A percentile compares a stretch with the other conserved stretches of the same genome.
Conservation (phyloP, 2,888 invertebrate species). For the Keiferia lycopersicella region DNA sequence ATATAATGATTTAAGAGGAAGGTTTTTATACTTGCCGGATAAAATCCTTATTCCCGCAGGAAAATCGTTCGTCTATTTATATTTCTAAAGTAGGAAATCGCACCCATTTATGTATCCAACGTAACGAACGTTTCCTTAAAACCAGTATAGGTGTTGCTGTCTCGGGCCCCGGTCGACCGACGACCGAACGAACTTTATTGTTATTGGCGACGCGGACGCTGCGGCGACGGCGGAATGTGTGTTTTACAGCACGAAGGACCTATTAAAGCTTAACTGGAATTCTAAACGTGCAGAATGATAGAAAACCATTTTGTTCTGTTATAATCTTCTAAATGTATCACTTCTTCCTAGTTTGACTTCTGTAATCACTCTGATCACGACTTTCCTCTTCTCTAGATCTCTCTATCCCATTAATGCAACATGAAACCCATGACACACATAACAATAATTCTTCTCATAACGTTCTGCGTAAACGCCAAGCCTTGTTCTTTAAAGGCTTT, state of each 20-base stretch:
- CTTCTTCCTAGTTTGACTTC: too few relatives aligned
- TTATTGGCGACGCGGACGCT: conserved; percentile 35
- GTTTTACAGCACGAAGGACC: conserved; percentile 26
- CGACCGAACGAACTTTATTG: conserved; percentile 17
- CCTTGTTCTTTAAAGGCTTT: conserved; percentile 13
- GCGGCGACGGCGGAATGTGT: conserved; percentile 34
- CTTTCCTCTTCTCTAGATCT: too few relatives aligned
- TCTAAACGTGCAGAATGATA: conserved; percentile 13
- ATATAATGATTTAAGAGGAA: too few relatives aligned
- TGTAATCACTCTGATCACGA: too few relatives aligned
- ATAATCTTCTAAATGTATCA: too few relatives aligned
- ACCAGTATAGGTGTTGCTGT: conserved; percentile 5
- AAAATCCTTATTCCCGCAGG: too few relatives aligned
- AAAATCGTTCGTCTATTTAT: neutral
- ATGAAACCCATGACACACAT: neutral
- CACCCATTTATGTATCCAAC: conserved; percentile 37
- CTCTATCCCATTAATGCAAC: neutral
- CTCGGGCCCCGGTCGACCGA: neutral
- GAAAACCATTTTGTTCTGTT: conserved; percentile 1
- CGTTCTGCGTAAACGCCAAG: neutral
- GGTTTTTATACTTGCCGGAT: too few relatives aligned
- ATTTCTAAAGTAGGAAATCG: conserved; percentile 10
- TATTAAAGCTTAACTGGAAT: conserved; percentile 10
- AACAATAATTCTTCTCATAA: neutral
- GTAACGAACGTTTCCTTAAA: conserved; percentile 11